Conservation (phyloP, 2,797 vertebrate genomes). For the Oreochromis grahami region DNA sequence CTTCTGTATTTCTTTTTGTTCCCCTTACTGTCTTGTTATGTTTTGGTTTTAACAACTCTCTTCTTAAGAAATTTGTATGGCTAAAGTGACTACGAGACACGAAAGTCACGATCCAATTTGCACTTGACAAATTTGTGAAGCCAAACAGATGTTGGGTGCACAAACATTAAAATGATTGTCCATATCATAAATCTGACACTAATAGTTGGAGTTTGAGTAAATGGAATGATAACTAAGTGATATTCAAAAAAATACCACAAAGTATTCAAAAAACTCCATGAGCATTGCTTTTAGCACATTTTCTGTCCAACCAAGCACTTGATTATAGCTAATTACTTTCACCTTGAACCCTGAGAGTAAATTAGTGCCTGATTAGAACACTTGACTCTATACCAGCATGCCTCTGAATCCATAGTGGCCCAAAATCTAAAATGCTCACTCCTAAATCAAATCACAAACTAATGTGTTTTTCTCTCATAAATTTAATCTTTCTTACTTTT, state of each 20-base stretch:
- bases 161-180: not conserved
- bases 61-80: not conserved
- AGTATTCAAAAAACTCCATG: not conserved
- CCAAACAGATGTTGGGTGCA: too few species aligned
- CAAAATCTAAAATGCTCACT: not conserved
- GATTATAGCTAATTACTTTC: not conserved
- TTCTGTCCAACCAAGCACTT: not conserved
- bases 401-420: not conserved
- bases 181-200: not conserved
- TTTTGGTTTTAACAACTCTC: not conserved
- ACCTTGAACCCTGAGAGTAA: not conserved
- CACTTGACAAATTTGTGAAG: not conserved
- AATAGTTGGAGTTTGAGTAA: not conserved
- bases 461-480: not conserved
- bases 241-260: not conserved
- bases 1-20: not conserved
- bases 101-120: accelerated
- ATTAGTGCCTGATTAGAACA: not conserved
- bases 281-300: not conserved
- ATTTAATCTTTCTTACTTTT: not conserved
- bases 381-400: not conserved
- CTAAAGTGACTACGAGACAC: not conserved
- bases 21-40: not conserved
- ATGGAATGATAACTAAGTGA: not conserved
- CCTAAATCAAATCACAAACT: not conserved